Conservation (phyloP, 2,888 invertebrate genomes). For the Plebejus melissa region DNA sequence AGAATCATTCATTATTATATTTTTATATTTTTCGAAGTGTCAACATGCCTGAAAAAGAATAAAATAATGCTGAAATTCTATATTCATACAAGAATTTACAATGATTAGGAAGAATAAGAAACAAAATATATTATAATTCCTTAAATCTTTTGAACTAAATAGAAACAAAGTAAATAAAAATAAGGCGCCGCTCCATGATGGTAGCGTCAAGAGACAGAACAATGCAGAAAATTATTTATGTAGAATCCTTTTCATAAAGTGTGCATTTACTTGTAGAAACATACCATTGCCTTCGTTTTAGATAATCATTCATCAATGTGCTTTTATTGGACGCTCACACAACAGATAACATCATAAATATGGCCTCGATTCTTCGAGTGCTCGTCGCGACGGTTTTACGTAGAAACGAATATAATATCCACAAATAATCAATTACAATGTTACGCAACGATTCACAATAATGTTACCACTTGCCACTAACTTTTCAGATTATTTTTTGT, state of each 20-base stretch:
- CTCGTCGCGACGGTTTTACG: slow-evolving; percentile 77
- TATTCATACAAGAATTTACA: not conserved
- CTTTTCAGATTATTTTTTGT: slow-evolving; percentile 43
- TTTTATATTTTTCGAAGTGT: slow-evolving; percentile 50
- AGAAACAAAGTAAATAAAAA: slow-evolving; percentile 50
- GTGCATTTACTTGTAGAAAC: slow-evolving; percentile 49
- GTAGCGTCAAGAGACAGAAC: slow-evolving; percentile 70
- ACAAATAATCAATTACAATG: slow-evolving; percentile 53
- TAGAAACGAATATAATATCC: slow-evolving; percentile 71
- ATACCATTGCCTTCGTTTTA: slow-evolving; percentile 71
- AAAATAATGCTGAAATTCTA: slow-evolving; percentile 38
- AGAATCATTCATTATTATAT: slow-evolving; percentile 61
- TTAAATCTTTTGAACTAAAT: not conserved
- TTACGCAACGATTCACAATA: slow-evolving; percentile 56
- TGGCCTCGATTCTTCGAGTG: slow-evolving; percentile 78
- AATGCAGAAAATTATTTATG: slow-evolving; percentile 53
- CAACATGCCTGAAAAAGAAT: slow-evolving; percentile 68
- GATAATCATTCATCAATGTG: slow-evolving; percentile 68
- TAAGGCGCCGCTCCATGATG: slow-evolving; percentile 66
- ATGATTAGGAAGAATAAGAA: not conserved
- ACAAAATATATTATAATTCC: not conserved
- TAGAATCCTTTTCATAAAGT: slow-evolving; percentile 41
- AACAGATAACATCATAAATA: slow-evolving; percentile 82
- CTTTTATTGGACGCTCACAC: slow-evolving; percentile 75
- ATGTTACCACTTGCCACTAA: slow-evolving; percentile 52